A percentile compares a stretch with the other conserved stretches of the same genome.
phyloP scores from a whole-genome alignment of 2,888 invertebrate genomes.

The Lypha dubia region DNA sequence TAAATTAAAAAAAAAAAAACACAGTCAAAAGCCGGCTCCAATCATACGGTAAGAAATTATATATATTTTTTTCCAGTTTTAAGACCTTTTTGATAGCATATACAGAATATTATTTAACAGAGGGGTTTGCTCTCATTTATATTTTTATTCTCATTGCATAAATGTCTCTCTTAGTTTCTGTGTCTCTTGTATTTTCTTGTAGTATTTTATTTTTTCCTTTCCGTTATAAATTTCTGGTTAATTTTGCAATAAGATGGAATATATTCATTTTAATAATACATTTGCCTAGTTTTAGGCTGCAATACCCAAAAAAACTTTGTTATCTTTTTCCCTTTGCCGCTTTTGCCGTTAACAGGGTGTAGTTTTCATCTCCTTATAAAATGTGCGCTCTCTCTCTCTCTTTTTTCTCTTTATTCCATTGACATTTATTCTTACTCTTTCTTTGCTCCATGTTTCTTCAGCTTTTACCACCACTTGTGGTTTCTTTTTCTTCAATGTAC shows the following conservation, averaged over 20 bases:
- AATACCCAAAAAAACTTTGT: constrained; percentile 1
- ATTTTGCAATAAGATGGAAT: constrained; percentile 1
- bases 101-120: constrained; percentile 39
- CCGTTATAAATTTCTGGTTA: constrained; percentile 45
- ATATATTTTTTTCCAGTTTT: constrained; percentile 29
- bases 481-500: constrained; percentile 22
- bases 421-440: constrained; percentile 18
- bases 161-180: constrained; percentile 19
- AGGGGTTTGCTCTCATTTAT: constrained; percentile 13
- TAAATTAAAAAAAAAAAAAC: constrained; percentile 40
- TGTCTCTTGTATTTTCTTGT: constrained; percentile 23
- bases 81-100: constrained; percentile 53
- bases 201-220: neutral
- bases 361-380: constrained; percentile 4
- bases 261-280: constrained; percentile 28
- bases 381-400: constrained; percentile 16
- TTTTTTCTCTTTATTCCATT: constrained; percentile 5
- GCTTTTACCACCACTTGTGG: constrained; percentile 64
- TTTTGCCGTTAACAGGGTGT: constrained; percentile 33
- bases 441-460: constrained; percentile 29
- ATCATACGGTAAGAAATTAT: constrained; percentile 61
- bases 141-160: neutral
- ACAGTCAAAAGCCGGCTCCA: constrained; percentile 73
- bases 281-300: constrained; percentile 53
- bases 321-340: constrained; percentile 3